Base-by-base conservation (phyloP, 1,140 invertebrate species). In the Oncopeltus fasciatus region DNA sequence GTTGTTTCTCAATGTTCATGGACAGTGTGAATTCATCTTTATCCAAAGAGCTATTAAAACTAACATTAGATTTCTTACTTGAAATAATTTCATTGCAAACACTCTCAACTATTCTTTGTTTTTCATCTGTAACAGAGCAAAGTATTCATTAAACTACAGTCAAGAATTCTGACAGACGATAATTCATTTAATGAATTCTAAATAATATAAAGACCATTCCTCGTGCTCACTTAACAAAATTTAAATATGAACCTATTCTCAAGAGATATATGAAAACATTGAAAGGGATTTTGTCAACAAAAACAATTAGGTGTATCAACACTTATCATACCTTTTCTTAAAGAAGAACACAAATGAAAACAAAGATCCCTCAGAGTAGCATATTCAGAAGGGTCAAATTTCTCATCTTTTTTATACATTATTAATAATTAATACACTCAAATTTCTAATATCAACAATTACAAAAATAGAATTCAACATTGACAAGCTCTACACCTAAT, bases 1-100 rank as follows among this genome's bases (percentile, higher is more conserved):
- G 21, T n/a, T 62, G 61, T 24, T 57, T 51, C 29, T 62, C 61
- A 44, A 62, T 57, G n/a, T 26, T 56, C 16, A 24, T 18, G 2
- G 31, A 16, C 28, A 62, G 31, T 27, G 61, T 20, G 43, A 53
- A 24, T 57, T 62, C 61, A 33, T 62, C 49, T 4, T 57, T 20
- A 5, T 56, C 51, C 29, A 53, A 24, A 24, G 49, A 53, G 26
- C 18, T 24, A 24, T 53, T 53, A 24, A 9, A 26, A 24, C 14
- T 14, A 8, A 8, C 31, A 38, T 38, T 14, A 38, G 31, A 38
- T 14, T 38, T 38, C 5, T 53, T 53, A 53, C 21, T 53, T 9
- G 21, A 20, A 11, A 12, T 24, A 27, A 53, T 26, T 26, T 53
- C 49, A 24, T 14, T 18, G 24, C 5, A 20, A 24, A 24, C 49